Conservation (phyloP, 2,888 invertebrate genomes). For the Stramonita haemastoma region DNA sequence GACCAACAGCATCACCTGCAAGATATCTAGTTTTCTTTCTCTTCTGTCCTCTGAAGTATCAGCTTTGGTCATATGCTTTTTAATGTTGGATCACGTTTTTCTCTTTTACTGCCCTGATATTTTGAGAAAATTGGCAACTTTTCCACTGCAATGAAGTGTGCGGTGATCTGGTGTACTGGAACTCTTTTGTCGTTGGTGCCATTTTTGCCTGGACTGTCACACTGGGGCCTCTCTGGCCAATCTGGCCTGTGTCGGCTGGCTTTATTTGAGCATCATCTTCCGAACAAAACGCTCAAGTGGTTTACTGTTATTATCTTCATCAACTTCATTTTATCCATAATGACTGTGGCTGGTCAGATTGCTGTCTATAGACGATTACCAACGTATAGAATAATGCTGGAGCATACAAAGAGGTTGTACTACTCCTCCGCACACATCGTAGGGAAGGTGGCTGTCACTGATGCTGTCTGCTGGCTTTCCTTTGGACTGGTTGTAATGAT, state of each 20-base stretch:
- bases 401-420: neutral
- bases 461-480: neutral
- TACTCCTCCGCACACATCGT: neutral
- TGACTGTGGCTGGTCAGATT: neutral
- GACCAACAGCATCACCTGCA: slow-evolving; percentile 14
- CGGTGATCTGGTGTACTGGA: neutral
- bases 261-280: neutral
- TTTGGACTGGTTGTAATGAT: neutral
- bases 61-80: neutral
- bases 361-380: neutral
- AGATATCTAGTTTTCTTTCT: neutral
- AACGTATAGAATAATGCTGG: neutral
- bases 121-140: neutral
- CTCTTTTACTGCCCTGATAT: neutral
- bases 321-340: neutral
- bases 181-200: neutral
- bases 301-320: neutral
- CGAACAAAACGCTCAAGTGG: neutral
- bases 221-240: neutral
- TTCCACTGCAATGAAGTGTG: neutral
- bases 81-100: neutral
- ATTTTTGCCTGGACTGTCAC: neutral
- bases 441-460: neutral
- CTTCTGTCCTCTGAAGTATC: neutral
- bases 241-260: slow-evolving; percentile 5